A percentile compares a stretch with the other conserved stretches of the same genome.
phyloP scores from a whole-genome alignment of 2,797 vertebrate species.

The Delichon dasypus region DNA sequence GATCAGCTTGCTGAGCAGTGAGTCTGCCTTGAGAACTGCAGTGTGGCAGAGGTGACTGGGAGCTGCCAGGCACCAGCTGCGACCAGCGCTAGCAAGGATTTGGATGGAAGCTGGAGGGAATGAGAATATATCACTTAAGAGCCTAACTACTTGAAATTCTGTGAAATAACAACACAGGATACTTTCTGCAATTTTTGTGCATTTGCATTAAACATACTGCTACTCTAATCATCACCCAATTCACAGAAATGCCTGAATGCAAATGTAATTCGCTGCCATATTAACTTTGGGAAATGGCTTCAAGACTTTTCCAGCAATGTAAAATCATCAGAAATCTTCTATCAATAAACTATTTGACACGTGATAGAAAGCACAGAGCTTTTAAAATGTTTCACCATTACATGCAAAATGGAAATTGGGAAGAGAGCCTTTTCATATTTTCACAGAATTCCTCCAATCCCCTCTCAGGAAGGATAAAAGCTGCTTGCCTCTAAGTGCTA shows the following conservation, averaged over 20 bases:
- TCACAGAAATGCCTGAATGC: constrained; percentile 24
- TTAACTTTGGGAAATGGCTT: constrained; percentile 24
- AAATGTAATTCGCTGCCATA: background rate
- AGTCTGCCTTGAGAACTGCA: background rate
- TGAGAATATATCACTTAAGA: constrained; percentile 33
- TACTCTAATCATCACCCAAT: constrained; percentile 28
- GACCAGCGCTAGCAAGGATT: constrained; percentile 18
- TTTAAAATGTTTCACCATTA: constrained; percentile 15
- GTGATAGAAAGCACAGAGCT: background rate
- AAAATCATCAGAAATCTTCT: constrained; percentile 14
- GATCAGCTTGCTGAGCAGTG: background rate
- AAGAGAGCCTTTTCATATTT: constrained; percentile 15
- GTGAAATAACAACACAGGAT: background rate
- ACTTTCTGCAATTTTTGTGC: constrained; percentile 3
- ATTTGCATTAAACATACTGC: background rate
- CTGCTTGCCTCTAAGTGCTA: background rate
- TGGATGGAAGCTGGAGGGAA: constrained; percentile 37
- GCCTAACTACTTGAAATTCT: constrained; percentile 21
- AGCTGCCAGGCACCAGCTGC: constrained; percentile 34
- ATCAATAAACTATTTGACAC: background rate
- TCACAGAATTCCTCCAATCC: background rate
- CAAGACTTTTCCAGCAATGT: background rate
- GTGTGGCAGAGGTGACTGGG: background rate
- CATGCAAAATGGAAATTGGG: background rate
- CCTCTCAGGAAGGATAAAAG: constrained; percentile 5